These are phyloP conservation scores for Solen grandis DNA, from an alignment of 1,140 invertebrate species.

Conservation along the genomic window DNA sequence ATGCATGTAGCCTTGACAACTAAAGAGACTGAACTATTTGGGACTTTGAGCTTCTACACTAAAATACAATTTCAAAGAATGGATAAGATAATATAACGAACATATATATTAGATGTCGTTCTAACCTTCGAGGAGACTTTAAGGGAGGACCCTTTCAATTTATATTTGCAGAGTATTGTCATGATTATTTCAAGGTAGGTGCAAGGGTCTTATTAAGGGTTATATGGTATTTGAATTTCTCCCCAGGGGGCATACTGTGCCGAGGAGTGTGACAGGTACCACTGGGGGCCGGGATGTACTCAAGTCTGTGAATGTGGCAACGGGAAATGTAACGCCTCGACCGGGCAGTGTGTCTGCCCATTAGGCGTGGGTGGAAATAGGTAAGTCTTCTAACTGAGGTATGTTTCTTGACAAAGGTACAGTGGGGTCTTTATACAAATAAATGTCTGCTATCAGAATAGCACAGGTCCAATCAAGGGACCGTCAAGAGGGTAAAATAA, in stretches of 20 bases:
- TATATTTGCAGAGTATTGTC: too few relatives aligned
- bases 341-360: conserved; percentile 3
- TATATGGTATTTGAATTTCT: not conserved
- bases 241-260: conserved; percentile 40
- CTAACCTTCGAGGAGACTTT: too few relatives aligned
- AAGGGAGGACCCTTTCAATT: too few relatives aligned
- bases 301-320: not conserved
- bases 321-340: not conserved
- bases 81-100: too few relatives aligned
- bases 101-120: too few relatives aligned
- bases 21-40: too few relatives aligned
- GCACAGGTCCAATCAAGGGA: not conserved
- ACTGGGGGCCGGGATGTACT: not conserved
- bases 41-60: too few relatives aligned
- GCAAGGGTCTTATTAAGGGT: too few relatives aligned
- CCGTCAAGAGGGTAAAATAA: not conserved
- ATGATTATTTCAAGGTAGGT: too few relatives aligned
- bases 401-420: not conserved
- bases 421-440: not conserved
- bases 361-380: not conserved
- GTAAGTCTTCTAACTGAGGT: not conserved
- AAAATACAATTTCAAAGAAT: too few relatives aligned
- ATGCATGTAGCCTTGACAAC: not conserved
- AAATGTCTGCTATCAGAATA: not conserved
- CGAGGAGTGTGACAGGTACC: conserved; percentile 2